A percentile compares a stretch with the other conserved stretches of the same genome.
Evolutionary conservation across 2,888 invertebrate species (phyloP).

Genomic region (Tubulanus polymorphus): DNA sequence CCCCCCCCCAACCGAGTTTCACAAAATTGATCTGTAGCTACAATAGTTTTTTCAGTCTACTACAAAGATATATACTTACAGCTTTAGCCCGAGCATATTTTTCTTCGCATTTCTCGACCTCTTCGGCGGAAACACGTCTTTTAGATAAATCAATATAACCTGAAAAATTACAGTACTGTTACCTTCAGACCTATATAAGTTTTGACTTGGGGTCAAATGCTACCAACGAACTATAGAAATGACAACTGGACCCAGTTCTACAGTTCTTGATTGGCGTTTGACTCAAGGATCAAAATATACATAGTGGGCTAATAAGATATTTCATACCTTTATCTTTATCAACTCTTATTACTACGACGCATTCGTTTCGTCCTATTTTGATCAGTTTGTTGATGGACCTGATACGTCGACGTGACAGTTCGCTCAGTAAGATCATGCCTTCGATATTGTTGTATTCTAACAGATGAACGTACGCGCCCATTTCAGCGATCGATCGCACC

Average conservation of each 20-base stretch:
- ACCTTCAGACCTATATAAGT: too few species aligned
- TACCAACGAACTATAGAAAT: too few species aligned
- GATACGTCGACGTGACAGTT: slow-evolving; percentile 96
- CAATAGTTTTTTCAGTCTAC: too few species aligned
- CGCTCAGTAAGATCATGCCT: slow-evolving; percentile 96
- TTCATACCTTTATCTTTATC: slow-evolving; percentile 98
- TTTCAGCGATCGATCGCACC: slow-evolving; percentile 94
- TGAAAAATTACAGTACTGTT: too few species aligned
- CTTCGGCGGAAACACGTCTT: slow-evolving; percentile 95
- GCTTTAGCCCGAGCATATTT: slow-evolving; percentile 97
- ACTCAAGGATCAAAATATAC: too few species aligned
- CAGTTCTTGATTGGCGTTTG: too few species aligned
- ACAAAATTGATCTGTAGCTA: too few species aligned
- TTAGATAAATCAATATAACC: slow-evolving; percentile 99
- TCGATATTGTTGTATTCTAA: slow-evolving; percentile 98
- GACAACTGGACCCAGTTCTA: too few species aligned
- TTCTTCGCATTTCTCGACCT: slow-evolving; percentile 97
- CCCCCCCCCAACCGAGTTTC: too few species aligned
- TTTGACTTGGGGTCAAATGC: too few species aligned
- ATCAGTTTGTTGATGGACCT: slow-evolving; percentile 99
- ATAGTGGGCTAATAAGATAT: too few species aligned
- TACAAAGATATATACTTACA: too few species aligned
- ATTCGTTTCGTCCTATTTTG: slow-evolving; percentile 96
- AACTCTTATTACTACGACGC: slow-evolving; percentile 97
- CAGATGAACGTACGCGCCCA: slow-evolving; percentile 98